Evolutionary conservation across 2,888 invertebrate species (phyloP).

Genomic region (Melanchra persicariae): DNA sequence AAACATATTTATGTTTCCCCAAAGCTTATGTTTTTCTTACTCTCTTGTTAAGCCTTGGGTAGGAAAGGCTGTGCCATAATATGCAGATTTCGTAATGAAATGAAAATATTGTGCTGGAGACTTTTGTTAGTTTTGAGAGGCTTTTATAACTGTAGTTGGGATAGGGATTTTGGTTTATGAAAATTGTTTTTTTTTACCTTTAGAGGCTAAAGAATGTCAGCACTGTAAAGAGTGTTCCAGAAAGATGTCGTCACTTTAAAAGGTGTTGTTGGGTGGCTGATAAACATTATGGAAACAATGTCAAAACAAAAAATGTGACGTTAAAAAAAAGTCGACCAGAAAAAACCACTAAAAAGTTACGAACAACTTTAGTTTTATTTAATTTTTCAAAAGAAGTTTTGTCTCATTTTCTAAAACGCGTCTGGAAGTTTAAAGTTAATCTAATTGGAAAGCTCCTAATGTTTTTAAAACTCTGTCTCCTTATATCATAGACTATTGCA

Average conservation of each 20-base stretch:
- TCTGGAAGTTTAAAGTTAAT: background rate
- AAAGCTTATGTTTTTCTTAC: constrained; percentile 34
- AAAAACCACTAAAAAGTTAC: no score
- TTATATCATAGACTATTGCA: background rate
- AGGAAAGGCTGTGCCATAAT: background rate
- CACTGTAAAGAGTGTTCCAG: no score
- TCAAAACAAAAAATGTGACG: no score
- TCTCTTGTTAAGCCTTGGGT: background rate
- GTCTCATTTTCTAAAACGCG: background rate
- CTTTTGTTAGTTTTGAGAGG: constrained; percentile 1
- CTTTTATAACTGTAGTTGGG: constrained; percentile 22
- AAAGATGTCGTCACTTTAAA: no score
- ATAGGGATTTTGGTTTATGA: background rate
- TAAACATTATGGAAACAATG: no score
- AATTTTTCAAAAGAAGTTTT: background rate
- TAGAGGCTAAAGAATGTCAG: no score
- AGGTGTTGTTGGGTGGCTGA: no score
- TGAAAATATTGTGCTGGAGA: constrained; percentile 30
- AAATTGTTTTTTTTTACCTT: constrained; percentile 7
- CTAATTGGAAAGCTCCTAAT: background rate
- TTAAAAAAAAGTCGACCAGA: no score
- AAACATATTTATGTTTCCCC: constrained; percentile 29
- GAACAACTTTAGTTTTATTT: background rate
- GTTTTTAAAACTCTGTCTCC: background rate
- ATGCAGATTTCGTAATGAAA: constrained; percentile 50